Conservation (phyloP, 2,888 invertebrate genomes). For the Clanis bilineata region DNA sequence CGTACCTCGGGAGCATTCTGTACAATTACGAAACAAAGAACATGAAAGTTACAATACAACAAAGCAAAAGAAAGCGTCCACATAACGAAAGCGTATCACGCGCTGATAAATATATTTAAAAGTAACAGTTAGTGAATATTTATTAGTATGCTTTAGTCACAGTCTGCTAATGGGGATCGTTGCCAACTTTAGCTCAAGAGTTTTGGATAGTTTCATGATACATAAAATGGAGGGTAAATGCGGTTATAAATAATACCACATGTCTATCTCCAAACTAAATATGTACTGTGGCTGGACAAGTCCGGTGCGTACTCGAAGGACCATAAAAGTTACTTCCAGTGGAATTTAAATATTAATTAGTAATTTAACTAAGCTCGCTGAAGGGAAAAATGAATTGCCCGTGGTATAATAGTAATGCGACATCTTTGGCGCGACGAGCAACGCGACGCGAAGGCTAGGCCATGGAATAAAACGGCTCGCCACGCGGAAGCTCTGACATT, state of each 20-base stretch:
- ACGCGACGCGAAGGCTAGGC: slow-evolving; percentile 36
- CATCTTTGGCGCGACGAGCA: slow-evolving; percentile 41
- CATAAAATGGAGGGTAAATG: slow-evolving; percentile 33
- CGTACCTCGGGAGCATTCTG: slow-evolving; percentile 59
- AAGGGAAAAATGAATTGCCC: no score
- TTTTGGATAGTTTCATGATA: slow-evolving; percentile 30
- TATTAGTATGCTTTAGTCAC: slow-evolving; percentile 12
- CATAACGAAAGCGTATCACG: slow-evolving; percentile 56
- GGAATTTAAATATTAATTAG: no score
- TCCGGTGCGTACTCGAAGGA: no score
- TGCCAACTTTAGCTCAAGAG: slow-evolving; percentile 42
- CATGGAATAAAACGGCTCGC: slow-evolving; percentile 29
- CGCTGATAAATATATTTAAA: slow-evolving; percentile 37
- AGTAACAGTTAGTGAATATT: slow-evolving; percentile 35
- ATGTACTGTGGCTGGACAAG: no score
- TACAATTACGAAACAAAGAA: slow-evolving; percentile 72
- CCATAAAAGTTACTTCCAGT: no score
- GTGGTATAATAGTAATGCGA: no score
- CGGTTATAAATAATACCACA: no score
- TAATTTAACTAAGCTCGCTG: no score
- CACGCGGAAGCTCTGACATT: slow-evolving; percentile 53
- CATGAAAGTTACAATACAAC: slow-evolving; percentile 64
- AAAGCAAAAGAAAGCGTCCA: slow-evolving; percentile 65
- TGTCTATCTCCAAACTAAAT: no score
- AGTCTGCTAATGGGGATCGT: slow-evolving; percentile 33